These are phyloP conservation scores for Andricus quercusramuli DNA, from an alignment of 2,888 invertebrate species.

Conservation along the genomic window DNA sequence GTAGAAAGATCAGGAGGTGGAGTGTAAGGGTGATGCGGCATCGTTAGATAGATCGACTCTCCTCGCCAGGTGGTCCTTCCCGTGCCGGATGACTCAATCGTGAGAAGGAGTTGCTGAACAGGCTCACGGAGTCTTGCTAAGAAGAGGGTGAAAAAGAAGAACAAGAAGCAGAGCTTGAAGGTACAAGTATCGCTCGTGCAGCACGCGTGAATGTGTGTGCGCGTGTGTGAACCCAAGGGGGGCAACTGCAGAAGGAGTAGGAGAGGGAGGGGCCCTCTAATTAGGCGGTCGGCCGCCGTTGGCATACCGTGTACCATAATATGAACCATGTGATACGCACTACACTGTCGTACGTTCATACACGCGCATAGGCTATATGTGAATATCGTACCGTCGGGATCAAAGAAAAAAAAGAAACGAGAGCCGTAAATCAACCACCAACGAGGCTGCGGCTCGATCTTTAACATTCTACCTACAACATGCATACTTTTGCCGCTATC, in stretches of 20 bases:
- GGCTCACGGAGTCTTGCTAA: constrained; percentile 50
- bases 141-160: constrained; percentile 43
- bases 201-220: constrained; percentile 43
- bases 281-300: constrained; percentile 69
- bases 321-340: constrained; percentile 65
- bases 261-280: constrained; percentile 45
- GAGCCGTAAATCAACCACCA: constrained; percentile 70
- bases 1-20: constrained; percentile 50
- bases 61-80: constrained; percentile 75
- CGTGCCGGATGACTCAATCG: constrained; percentile 76
- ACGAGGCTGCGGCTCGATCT: constrained; percentile 61
- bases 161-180: constrained; percentile 44
- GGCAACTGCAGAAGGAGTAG: constrained; percentile 41
- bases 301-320: constrained; percentile 62
- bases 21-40: constrained; percentile 63
- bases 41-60: constrained; percentile 72
- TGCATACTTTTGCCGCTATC: constrained; percentile 39
- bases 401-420: constrained; percentile 57
- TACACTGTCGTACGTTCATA: constrained; percentile 34
- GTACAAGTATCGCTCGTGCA: constrained; percentile 44
- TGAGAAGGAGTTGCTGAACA: constrained; percentile 73
- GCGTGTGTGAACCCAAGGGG: constrained; percentile 46
- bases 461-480: constrained; percentile 29
- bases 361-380: constrained; percentile 50
- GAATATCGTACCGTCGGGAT: constrained; percentile 59